phyloP scores from a whole-genome alignment of 35 echinoderm and acorn worm genomes.

The Apostichopus japonicus region DNA sequence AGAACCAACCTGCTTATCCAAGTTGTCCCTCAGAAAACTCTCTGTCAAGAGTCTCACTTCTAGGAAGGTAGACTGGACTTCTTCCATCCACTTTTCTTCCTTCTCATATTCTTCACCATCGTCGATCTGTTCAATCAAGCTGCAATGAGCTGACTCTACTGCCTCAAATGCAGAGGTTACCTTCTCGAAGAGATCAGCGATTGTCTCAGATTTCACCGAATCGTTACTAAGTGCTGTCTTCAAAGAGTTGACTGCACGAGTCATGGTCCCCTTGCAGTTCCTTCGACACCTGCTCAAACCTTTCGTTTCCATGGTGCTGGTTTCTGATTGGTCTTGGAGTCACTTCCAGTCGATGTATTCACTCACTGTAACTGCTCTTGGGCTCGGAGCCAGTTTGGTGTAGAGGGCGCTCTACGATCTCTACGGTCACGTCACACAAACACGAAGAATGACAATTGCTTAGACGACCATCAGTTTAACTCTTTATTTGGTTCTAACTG shows the following conservation, averaged over 20 bases:
- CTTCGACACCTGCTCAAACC: slow-evolving; percentile 23
- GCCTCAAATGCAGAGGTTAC: slow-evolving; percentile 65
- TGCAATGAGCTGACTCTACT: slow-evolving; percentile 59
- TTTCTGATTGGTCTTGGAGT: no score
- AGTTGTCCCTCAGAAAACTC: slow-evolving; percentile 45
- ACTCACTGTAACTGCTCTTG: no score
- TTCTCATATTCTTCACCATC: slow-evolving; percentile 59
- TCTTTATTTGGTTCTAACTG: no score
- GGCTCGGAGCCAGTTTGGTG: no score
- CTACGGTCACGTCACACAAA: no score
- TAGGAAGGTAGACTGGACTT: slow-evolving; percentile 56
- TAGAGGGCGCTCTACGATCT: no score
- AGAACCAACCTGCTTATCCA: background rate
- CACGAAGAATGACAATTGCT: no score
- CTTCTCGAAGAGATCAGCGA: slow-evolving; percentile 56
- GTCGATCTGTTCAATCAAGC: slow-evolving; percentile 27
- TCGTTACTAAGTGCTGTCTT: slow-evolving; percentile 46
- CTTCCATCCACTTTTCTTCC: slow-evolving; percentile 67
- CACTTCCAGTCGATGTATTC: no score
- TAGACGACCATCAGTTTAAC: no score
- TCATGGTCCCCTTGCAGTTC: slow-evolving; percentile 66
- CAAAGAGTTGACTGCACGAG: slow-evolving; percentile 54
- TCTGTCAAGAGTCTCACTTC: slow-evolving; percentile 52
- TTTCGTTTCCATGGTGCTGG: background rate
- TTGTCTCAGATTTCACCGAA: slow-evolving; percentile 31